A percentile compares a stretch with the other conserved stretches of the same genome.
phyloP scores from a whole-genome alignment of 2,888 invertebrate species.

The Xanthorhoe spadicearia region DNA sequence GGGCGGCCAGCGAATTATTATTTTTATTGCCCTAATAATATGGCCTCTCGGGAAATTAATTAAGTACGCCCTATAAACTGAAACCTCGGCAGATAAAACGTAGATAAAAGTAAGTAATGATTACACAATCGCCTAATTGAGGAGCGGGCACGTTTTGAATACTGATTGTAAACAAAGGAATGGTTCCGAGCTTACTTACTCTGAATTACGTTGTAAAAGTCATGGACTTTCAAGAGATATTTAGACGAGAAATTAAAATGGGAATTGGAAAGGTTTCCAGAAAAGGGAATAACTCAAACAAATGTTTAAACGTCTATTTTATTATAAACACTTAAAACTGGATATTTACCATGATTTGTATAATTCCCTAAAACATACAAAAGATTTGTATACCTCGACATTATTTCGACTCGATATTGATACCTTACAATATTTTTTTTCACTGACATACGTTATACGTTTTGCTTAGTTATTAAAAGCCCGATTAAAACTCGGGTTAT shows the following conservation, averaged over 20 bases:
- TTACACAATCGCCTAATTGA: slow-evolving; percentile 16
- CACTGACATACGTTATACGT: slow-evolving; percentile 3
- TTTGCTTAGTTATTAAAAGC: slow-evolving; percentile 31
- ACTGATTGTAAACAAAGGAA: slow-evolving; percentile 14
- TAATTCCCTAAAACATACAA: too few species aligned
- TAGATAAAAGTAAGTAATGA: slow-evolving; percentile 25
- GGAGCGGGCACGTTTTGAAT: slow-evolving; percentile 20
- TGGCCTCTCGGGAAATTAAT: slow-evolving; percentile 61
- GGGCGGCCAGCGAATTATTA: slow-evolving; percentile 63
- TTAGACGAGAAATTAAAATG: neutral
- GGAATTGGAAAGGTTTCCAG: neutral
- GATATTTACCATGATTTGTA: too few species aligned
- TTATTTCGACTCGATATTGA: neutral
- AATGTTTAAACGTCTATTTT: neutral
- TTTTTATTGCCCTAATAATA: slow-evolving; percentile 68
- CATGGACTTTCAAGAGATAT: neutral
- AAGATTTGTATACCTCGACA: neutral
- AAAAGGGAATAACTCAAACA: neutral
- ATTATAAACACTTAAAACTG: too few species aligned
- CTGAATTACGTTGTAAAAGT: neutral
- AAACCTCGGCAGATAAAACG: slow-evolving; percentile 30
- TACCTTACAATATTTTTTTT: slow-evolving; percentile 1
- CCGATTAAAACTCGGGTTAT: slow-evolving; percentile 53
- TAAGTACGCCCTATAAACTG: slow-evolving; percentile 47
- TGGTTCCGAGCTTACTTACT: neutral